Evolutionary conservation across 2,797 vertebrate species (phyloP), one percentile per base, ranked within the genome.

Genomic region (Gymnothorax javanicus): DNA sequence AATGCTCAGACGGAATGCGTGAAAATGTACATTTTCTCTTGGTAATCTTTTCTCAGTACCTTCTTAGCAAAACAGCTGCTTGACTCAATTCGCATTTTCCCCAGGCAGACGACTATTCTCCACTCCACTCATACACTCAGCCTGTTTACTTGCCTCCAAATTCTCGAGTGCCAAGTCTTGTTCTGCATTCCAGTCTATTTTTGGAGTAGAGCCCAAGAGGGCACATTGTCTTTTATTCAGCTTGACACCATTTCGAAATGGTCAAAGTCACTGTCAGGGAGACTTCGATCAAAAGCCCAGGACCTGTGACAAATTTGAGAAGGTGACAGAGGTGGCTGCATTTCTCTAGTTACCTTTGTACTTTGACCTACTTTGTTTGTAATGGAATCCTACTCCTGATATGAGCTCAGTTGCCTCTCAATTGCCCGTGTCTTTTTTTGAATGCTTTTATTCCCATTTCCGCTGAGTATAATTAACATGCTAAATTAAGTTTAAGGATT

Each of bases 141-240:
- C 43, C 43, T 52, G 75, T 50, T 50, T 50, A 7, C 23, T n/a
- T n/a, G 23, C 64, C 64, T 67, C n/a, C 33, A 7, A n/a, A 67
- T 67, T 67, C 64, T 33, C 15, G 13, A 50, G 75, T 20, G 13
- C 33, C 13, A 50, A 20, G 75, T 20, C 43, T 79, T 20, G 17
- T 75, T 75, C 75, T 52, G 33, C 75, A 79, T 79, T 79, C 75
- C 43, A 20, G 33, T 79, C 75, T 79, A 79, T 79, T 79, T 79
- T 23, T 54, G 75, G 75, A 20, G 43, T 20, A 50, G 43, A 50
- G 43, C 75, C 71, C 33, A 79, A 54, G 43, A 52, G 75, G 75
- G 43, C 75, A 79, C 27, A 79, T 79, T 79, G 75, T 79, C 75
- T 79, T 54, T 79, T 52, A 79, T 79, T 79, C 43, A 79, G 43